Evolutionary conservation across 2,797 vertebrate species (phyloP), one percentile per base, ranked within the genome.

Genomic region (Poecilia wingei): DNA sequence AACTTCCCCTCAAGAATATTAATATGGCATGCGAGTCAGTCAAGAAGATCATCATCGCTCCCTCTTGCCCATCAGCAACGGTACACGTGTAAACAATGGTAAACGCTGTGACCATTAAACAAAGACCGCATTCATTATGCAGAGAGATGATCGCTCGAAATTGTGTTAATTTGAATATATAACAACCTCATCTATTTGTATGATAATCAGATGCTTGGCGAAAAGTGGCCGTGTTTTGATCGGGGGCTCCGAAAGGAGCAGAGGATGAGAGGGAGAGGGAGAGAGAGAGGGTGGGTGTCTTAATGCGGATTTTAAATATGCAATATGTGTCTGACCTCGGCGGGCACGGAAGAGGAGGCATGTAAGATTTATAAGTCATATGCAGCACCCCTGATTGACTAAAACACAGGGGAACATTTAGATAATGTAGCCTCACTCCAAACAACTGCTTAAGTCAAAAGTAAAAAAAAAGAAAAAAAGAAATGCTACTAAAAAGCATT

Each of bases 331-430:
- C 91, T 93, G 92, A 94, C 93, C 93, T 93, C 91, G 39, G 82
- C 2, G 76, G 85, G 80, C 88, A 82, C 25, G 64, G 88, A 89
- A 87, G 82, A 88, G 82, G 76, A 90, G 91, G 73, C 91, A 94
- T 95, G 90, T 92, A 94, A 94, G 91, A 94, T 94, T 94, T 94
- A 95, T 93, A 93, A 94, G 92, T 93, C 71, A 75, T 91, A 93
- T 90, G 80, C 77, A 85, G 89, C 76, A 71, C 80, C 78, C 79
- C 84, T 91, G 92, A 94, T 94, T 93, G 93, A 93, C 93, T 92
- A 82, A 94, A 93, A 94, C 94, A 94, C 92, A 90, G 75, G 93
- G 91, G 93, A 94, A 93, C 93, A 78, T 93, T 95, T 93, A 94
- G 91, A 94, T 90, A 89, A 87, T 87, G 88, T 89, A 82, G 77